Evolutionary conservation across 53 echinoderm and acorn worm species (phyloP), one percentile per base, ranked within the genome.

Genomic region (Crossaster papposus): DNA sequence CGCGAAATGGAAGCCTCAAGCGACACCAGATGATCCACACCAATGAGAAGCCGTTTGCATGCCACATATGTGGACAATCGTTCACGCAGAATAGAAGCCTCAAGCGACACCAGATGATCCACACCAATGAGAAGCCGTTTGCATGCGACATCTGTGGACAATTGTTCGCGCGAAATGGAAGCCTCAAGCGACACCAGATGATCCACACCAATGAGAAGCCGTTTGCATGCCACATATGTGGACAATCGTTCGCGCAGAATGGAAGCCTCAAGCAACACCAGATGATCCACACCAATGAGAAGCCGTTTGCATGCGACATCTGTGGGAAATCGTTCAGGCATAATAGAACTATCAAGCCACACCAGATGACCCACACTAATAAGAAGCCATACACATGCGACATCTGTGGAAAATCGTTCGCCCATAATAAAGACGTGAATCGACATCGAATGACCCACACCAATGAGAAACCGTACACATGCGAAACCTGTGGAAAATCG

Each of bases 61-160:
- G 44, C 44, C 6, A 44, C 44, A 44, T 44, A 5, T 44, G 5
- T 9, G 44, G 44, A 9, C 5, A 7, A 44, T 44, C 44, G 44
- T 44, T 44, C 9, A 9, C 44, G 22, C 35, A 83, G 10, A 36
- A 44, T 26, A 4, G 65, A 10, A 14, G 31, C 32, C 64, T 88
- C 29, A 80, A 81, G 23, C 22, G 31, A 53, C 92, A 91, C 88
- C 73, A 11, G 24, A 52, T 91, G 50, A 88, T 65, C 92, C 79
- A 79, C 51, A 12, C 23, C 15, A 18, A 18, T 2, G 38, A 77
- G 77, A 34, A 32, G 37, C 28, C 77, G 1, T 75, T 70, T 37
- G 30, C 52, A 1, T 91, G 91, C 38, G 15, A 26, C 3, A 37
- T 62, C 10, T 91, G 92, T 26, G 79, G 71, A 5, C 71, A 72